Base-by-base conservation (phyloP, 1,140 invertebrate species). In the Andricus grossulariae region DNA sequence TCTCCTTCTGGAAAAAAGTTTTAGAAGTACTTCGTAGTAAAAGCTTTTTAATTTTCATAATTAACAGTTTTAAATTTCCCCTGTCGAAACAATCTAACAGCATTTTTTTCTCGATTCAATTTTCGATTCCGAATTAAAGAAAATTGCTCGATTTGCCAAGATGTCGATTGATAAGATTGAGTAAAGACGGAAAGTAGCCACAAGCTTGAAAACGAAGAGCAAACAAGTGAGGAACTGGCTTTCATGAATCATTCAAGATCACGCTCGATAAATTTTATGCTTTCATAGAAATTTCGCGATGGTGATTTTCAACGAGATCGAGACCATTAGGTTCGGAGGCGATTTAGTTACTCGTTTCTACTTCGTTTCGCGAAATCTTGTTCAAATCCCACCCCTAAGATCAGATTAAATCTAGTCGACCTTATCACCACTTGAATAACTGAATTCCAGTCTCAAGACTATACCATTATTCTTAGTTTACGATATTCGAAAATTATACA, bases 211-310 rank as follows among this genome's bases (percentile, higher is more conserved):
- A 57, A 75, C 49, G 54, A 72, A 75, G 73, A 74, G 66, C 54
- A 74, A 80, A 77, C 74, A 71, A 71, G 75, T 55, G 60, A 39
- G 51, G 74, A 80, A 78, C 76, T 16, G 76, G 74, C 73, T 66
- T 82, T 82, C 82, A 79, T 81, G 81, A 84, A 80, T 74, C 72
- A 75, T 80, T 82, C 78, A 82, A 57, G 51, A 73, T 78, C 73
- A 80, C 79, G 76, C 79, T 82, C 81, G 76, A 82, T 84, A 82
- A 84, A 84, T 71, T 82, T 84, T 55, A 82, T 80, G 77, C 71
- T 72, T 50, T 70, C 16, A 5, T n/a, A 39, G 25, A 45, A 45
- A 39, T 66, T 45, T 21, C 78, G 50, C 71, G 50, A 57, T 11
- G 78, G 50, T 73, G 82, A 82, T 84, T 82, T 74, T 77, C 50